These are phyloP conservation scores for Barnardius zonarius DNA, from an alignment of 2,113 vertebrate species.

Conservation along the genomic window DNA sequence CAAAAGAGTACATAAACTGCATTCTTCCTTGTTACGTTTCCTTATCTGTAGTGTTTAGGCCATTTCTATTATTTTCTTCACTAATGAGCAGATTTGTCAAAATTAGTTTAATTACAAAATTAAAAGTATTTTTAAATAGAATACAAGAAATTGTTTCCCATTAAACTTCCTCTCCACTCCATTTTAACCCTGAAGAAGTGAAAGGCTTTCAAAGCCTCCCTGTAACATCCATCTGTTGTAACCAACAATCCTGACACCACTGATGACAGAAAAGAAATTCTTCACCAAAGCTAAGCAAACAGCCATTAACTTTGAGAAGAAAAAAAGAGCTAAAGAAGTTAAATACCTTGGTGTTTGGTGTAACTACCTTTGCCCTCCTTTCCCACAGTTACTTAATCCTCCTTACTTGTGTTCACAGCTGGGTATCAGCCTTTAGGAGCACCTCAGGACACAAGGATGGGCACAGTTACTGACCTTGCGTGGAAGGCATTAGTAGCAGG, in stretches of 20 bases:
- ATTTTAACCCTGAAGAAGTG: not conserved
- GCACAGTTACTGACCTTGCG: not conserved
- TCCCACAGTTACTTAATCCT: not conserved
- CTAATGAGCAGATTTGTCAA: not conserved
- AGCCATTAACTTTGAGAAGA: not conserved
- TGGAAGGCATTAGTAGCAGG: not conserved
- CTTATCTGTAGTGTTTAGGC: not conserved
- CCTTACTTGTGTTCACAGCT: accelerated
- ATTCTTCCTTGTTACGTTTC: not conserved
- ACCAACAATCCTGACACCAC: not conserved
- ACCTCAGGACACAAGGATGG: not conserved
- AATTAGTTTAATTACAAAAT: not conserved
- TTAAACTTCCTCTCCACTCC: not conserved
- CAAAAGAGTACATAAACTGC: not conserved
- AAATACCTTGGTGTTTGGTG: not conserved
- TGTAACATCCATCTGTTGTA: not conserved
- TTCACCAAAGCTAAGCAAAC: not conserved
- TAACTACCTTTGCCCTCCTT: not conserved
- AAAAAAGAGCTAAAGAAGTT: not conserved
- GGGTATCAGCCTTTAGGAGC: not conserved
- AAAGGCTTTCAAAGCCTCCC: not conserved
- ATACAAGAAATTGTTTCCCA: not conserved
- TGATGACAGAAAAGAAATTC: not conserved
- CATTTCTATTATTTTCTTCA: not conserved
- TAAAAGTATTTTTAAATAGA: not conserved